Conservation (phyloP, 2,888 invertebrate species). For the Cosmia pyralina region DNA sequence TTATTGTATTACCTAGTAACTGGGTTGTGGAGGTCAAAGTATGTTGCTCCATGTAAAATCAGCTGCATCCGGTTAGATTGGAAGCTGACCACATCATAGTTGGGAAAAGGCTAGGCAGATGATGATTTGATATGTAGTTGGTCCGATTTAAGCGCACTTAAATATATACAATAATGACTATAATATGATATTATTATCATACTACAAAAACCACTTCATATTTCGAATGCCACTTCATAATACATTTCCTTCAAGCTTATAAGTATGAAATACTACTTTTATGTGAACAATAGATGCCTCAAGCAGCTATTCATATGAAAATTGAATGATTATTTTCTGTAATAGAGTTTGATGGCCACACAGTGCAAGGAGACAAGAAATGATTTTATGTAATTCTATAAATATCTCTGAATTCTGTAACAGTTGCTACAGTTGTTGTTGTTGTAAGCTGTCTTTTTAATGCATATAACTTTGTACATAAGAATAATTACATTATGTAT, state of each 20-base stretch:
- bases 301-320: conserved; percentile 50
- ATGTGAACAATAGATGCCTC: conserved; percentile 32
- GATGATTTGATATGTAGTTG: not conserved
- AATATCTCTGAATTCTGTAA: no score
- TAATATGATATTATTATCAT: not conserved
- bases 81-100: not conserved
- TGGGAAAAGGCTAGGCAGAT: not conserved
- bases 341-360: conserved; percentile 21
- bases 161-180: not conserved
- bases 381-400: not conserved
- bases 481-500: no score
- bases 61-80: not conserved
- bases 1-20: not conserved
- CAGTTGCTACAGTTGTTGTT: no score
- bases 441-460: no score
- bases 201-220: conserved; percentile 2
- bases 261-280: conserved; percentile 17
- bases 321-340: conserved; percentile 42
- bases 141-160: not conserved
- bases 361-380: conserved; percentile 2
- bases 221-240: conserved; percentile 4
- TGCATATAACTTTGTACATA: no score
- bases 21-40: not conserved
- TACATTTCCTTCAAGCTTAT: conserved; percentile 28
- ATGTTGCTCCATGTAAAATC: not conserved